phyloP scores from a whole-genome alignment of 2,888 invertebrate species.

The Tetrapedia diversipes region DNA sequence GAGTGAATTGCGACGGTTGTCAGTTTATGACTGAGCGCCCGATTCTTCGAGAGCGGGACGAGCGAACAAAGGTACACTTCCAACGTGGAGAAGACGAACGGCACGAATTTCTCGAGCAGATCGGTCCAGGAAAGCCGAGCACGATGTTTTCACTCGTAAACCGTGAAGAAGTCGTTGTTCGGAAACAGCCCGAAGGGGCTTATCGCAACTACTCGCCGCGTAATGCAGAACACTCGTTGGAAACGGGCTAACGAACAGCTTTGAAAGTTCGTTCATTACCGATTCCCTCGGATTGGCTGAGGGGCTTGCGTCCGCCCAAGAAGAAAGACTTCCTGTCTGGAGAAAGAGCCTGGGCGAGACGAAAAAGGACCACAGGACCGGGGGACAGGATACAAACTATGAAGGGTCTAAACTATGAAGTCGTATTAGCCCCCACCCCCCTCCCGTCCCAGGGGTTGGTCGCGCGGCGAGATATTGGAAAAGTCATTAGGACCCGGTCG shows the following conservation, averaged over 20 bases:
- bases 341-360: neutral
- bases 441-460: constrained; percentile 4
- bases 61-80: neutral
- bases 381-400: constrained; percentile 35
- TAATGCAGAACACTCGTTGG: constrained; percentile 40
- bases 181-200: constrained; percentile 49
- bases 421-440: constrained; percentile 60
- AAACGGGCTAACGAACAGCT: constrained; percentile 52
- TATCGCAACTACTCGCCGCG: constrained; percentile 51
- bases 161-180: constrained; percentile 30
- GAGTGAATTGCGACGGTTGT: too few relatives aligned
- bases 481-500: constrained; percentile 73
- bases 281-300: constrained; percentile 47
- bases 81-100: too few relatives aligned
- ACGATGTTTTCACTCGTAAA: constrained; percentile 28
- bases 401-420: constrained; percentile 61
- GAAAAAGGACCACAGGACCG: constrained; percentile 2
- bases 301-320: constrained; percentile 21
- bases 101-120: too few relatives aligned
- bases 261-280: constrained; percentile 58
- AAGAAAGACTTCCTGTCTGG: neutral
- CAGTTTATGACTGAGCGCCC: neutral
- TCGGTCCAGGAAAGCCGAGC: neutral
- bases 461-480: constrained; percentile 70
- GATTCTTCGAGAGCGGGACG: neutral